Evolutionary conservation across 2,113 vertebrate genomes (phyloP).

Genomic region (Morphnarchus princeps): DNA sequence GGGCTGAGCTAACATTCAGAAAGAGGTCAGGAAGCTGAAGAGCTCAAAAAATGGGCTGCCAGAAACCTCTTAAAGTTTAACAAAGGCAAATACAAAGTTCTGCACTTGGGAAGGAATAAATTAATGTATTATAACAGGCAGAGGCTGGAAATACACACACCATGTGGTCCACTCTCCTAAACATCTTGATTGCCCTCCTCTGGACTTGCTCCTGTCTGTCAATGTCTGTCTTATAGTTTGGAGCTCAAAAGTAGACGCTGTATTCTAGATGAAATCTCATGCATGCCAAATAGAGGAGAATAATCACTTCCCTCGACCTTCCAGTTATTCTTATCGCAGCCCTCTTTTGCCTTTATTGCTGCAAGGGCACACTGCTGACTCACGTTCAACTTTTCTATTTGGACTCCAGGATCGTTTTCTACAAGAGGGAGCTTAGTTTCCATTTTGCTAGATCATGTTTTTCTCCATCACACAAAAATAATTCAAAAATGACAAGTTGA

Average conservation of each 20-base stretch:
- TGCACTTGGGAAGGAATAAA: not conserved
- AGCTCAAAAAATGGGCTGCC: not conserved
- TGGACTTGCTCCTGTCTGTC: not conserved
- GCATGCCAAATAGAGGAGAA: not conserved
- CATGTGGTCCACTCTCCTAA: not conserved
- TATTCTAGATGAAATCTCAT: not conserved
- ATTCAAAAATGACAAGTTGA: not conserved
- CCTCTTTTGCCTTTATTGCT: not conserved
- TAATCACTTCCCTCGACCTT: not conserved
- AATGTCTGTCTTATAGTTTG: not conserved
- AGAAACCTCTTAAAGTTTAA: not conserved
- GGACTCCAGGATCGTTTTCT: not conserved
- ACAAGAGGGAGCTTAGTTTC: not conserved
- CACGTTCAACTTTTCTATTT: not conserved
- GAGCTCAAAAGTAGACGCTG: not conserved
- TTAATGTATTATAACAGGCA: not conserved
- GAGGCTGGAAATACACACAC: not conserved
- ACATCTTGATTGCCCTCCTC: not conserved
- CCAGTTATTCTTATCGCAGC: accelerated
- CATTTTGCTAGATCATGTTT: not conserved
- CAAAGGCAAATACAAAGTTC: not conserved
- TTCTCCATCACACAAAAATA: not conserved
- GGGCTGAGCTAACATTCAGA: not conserved
- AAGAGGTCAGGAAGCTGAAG: not conserved
- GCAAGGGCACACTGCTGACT: not conserved